These are phyloP conservation scores for Leptoteleia sp. DNA, from an alignment of 1,140 invertebrate genomes.

Conservation along the genomic window DNA sequence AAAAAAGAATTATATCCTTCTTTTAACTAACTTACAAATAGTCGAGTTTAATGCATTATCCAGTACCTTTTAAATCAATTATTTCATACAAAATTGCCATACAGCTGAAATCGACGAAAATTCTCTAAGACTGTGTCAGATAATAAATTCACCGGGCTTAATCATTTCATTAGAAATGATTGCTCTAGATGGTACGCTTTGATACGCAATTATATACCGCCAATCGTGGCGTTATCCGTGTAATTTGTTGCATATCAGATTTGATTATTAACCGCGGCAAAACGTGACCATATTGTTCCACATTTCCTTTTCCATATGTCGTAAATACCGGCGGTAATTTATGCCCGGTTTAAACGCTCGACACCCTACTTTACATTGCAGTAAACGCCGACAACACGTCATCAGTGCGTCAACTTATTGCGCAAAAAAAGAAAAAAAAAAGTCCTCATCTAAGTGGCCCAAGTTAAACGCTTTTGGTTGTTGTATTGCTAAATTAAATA, in stretches of 20 bases:
- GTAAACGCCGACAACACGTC: conserved; percentile 57
- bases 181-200: conserved; percentile 7
- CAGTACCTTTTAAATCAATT: too few species aligned
- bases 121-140: too few species aligned
- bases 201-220: conserved; percentile 38
- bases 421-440: too few species aligned
- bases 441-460: conserved; percentile 41
- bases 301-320: conserved; percentile 70
- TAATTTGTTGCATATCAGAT: conserved; percentile 66
- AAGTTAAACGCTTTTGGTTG: conserved; percentile 42
- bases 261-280: conserved; percentile 44
- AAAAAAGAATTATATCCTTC: too few species aligned
- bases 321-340: conserved; percentile 73
- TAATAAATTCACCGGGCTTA: too few species aligned
- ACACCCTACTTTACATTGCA: conserved; percentile 68
- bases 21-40: too few species aligned
- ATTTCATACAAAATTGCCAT: too few species aligned
- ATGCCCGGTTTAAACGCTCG: conserved; percentile 75
- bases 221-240: conserved; percentile 26
- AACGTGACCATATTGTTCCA: conserved; percentile 70
- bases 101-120: too few species aligned
- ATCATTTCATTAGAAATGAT: conserved; percentile 31
- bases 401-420: conserved; percentile 52
- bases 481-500: conserved; percentile 57
- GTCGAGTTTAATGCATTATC: too few species aligned